Base-by-base conservation (phyloP, 1,140 invertebrate species). In the Calephelis virginiensis region DNA sequence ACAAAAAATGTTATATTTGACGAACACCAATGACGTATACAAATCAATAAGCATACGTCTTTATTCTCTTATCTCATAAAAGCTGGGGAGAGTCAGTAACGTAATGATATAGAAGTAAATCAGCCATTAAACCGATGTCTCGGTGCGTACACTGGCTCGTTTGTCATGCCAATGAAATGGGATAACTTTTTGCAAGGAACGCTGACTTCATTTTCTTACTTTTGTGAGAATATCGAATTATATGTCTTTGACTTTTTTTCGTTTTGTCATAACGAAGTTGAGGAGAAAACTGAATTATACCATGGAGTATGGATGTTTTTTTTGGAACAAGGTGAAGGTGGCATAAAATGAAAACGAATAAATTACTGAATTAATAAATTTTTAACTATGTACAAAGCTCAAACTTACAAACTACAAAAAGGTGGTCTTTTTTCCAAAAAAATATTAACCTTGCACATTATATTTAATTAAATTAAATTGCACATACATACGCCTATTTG, bases 181-280 rank as follows among this genome's bases (percentile, higher is more conserved):
- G 82, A 83, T 83, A 82, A 86, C 82, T 87, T 90, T 90, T 90
- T 88, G 75, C 77, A 77, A 84, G 76, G 74, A 71, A 74, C 77
- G 80, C 82, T 88, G 81, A 88, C 77, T 87, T 77, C 76, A 81
- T 78, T 78, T 64, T 38, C 69, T 64, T 79, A 83, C 73, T 85
- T 82, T 86, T 81, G 77, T 80, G 76, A 77, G 75, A 76, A 80
- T 81, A 80, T 81, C 76, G 73, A 70, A 66, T 67, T 67, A 74
- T 73, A 86, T 83, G 85, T 85, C 40, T 43, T 50, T 64, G 40
- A 64, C 10, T 10, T 56, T 53, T 8, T 43, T 43, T 43, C 40
- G 8, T 43, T 9, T 43, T 9, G 7, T 53, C 8, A 28, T 38
- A 10, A 56, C 37, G 17, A 37, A 12, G 14, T 14, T 13, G n/a